Base-by-base conservation (phyloP, 2,888 invertebrate genomes). In the Eilema depressum region DNA sequence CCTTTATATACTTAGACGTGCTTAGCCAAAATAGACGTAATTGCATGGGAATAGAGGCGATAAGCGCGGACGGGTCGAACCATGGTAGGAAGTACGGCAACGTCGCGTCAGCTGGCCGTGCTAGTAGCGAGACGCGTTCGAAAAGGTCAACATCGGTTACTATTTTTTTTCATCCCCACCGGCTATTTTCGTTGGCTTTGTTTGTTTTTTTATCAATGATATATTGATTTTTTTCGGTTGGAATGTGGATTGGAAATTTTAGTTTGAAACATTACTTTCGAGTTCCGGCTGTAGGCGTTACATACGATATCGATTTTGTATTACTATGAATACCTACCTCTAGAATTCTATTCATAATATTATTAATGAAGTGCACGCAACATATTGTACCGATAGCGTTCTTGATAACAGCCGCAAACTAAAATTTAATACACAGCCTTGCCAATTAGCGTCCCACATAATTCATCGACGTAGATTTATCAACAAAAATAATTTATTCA, bases 91-190 rank as follows among this genome's bases (percentile, higher is more conserved):
- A 88, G 88, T 81, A 84, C 86, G 94, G 94, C 95, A 95, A 95
- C 95, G 91, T 84, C 94, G 95, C 93, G 93, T 95, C 95, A 95
- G 94, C 95, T 93, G 95, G 93, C 92, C 89, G 91, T 86, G 90
- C 92, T 92, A 94, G 94, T 91, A 91, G 89, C 90, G 91, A 91
- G 91, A 88, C 89, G 89, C 91, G 93, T 88, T 92, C 89, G 85
- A 91, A 95, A 95, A 95, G 95, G 95, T 95, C 95, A 95, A 92
- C 95, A 90, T 92, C 93, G 92, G 93, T 92, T 92, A 93, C 90
- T 88, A 92, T 93, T 93, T 93, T 92, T 93, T 92, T 91, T 87
- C 83, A 86, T 87, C 88, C 66, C 89, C 84, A 86, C 86, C 84
- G 88, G 88, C 89, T 93, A 93, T 93, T 93, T 93, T 92, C 83